Evolutionary conservation across 2,888 invertebrate species (phyloP).

Genomic region (Caenorhabditis angaria): DNA sequence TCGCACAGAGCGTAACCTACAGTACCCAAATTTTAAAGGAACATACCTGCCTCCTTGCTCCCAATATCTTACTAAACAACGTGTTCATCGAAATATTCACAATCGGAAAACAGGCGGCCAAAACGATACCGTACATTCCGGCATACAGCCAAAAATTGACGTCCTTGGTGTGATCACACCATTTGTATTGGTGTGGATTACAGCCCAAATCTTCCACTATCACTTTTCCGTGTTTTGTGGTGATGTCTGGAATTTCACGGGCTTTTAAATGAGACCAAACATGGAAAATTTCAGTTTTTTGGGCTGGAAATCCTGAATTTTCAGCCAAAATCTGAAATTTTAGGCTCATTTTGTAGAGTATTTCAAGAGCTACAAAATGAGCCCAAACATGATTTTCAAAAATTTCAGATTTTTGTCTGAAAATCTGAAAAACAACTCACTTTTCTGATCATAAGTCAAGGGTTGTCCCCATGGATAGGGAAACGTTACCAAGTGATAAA

Average conservation of each 20-base stretch:
- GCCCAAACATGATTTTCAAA: no score
- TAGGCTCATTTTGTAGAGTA: no score
- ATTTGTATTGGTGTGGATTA: constrained; percentile 34
- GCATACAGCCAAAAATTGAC: constrained; percentile 55
- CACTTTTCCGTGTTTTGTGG: constrained; percentile 33
- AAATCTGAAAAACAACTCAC: background rate
- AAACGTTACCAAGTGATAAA: constrained; percentile 51
- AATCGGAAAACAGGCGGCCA: constrained; percentile 54
- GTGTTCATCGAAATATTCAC: constrained; percentile 57
- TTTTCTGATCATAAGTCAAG: constrained; percentile 17
- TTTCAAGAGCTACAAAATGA: no score
- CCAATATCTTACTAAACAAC: constrained; percentile 52
- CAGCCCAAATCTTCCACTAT: constrained; percentile 45
- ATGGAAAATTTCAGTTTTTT: background rate
- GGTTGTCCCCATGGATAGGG: constrained; percentile 47
- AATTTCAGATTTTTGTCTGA: no score
- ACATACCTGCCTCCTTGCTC: constrained; percentile 45
- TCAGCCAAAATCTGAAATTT: no score
- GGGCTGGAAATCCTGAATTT: background rate
- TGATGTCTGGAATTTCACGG: no score
- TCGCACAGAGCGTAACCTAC: no score
- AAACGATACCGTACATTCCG: constrained; percentile 42
- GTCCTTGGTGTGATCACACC: constrained; percentile 45
- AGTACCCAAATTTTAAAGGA: no score
- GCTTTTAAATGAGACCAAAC: no score